phyloP scores from a whole-genome alignment of 2,113 vertebrate genomes.

The Lontra canadensis region DNA sequence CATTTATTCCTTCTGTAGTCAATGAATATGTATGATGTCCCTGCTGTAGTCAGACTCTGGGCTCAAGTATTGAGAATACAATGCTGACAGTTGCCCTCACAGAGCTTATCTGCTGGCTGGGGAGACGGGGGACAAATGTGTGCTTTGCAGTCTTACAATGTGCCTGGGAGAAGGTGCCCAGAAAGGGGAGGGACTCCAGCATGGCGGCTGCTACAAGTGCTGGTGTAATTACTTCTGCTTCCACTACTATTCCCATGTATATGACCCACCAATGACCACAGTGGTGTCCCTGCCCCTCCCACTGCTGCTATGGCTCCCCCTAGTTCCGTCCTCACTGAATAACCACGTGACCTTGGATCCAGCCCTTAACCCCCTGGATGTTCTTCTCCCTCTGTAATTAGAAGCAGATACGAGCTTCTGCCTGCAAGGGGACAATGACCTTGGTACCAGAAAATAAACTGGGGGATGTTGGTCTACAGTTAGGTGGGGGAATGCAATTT shows the following conservation, averaged over 20 bases:
- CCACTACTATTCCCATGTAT: too few relatives aligned
- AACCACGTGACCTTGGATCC: fast-evolving
- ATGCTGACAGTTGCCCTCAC: fast-evolving
- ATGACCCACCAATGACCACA: background rate
- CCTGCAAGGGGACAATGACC: background rate
- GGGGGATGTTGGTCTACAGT: background rate
- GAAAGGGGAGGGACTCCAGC: fast-evolving
- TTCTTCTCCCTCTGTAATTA: background rate
- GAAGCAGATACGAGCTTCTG: background rate
- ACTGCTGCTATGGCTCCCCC: background rate
- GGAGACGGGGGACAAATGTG: fast-evolving
- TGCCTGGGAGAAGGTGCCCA: fast-evolving
- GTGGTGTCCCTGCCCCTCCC: fast-evolving
- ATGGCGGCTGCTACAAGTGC: fast-evolving
- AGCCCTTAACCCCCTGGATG: background rate
- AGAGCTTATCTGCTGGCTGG: background rate
- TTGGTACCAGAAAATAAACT: too few relatives aligned
- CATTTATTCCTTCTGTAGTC: background rate
- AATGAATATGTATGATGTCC: background rate
- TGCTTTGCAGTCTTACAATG: fast-evolving
- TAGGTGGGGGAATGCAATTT: background rate
- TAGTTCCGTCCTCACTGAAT: fast-evolving
- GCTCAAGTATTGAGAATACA: too few relatives aligned
- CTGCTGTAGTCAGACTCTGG: background rate
- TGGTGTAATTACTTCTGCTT: background rate